These are phyloP conservation scores for Balearica regulorum DNA, from an alignment of 2,797 vertebrate genomes.

Conservation along the genomic window DNA sequence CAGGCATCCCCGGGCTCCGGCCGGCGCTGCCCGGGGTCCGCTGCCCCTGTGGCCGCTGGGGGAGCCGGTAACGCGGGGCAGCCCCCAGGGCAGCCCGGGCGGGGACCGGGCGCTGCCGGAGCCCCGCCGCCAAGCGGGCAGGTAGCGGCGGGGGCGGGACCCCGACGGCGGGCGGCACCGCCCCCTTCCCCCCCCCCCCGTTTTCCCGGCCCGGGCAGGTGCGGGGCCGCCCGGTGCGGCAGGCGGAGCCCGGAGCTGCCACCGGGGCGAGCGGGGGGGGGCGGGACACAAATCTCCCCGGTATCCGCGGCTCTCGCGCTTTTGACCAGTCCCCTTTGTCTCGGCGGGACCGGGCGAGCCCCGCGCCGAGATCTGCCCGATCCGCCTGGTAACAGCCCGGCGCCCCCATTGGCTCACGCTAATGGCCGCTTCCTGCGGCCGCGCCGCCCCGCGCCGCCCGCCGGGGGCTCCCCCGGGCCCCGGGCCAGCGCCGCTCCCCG, in stretches of 20 bases:
- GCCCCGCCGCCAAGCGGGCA: not conserved
- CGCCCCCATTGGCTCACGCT: conserved; percentile 83
- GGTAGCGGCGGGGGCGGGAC: not conserved
- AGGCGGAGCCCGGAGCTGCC: no score
- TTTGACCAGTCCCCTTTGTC: conserved; percentile 53
- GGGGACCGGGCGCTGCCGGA: not conserved
- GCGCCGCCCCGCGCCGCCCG: conserved; percentile 8
- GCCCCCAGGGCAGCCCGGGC: not conserved
- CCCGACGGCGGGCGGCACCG: not conserved
- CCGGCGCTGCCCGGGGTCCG: not conserved
- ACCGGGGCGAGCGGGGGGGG: not conserved
- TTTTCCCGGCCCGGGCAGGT: not conserved
- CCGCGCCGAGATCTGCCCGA: conserved; percentile 82
- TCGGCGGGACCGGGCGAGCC: conserved; percentile 62
- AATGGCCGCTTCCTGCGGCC: conserved; percentile 80
- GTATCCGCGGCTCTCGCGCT: conserved; percentile 22
- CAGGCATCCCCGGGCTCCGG: not conserved
- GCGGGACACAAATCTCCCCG: not conserved
- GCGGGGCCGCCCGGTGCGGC: not conserved
- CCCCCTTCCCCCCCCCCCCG: not conserved
- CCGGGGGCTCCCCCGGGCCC: not conserved
- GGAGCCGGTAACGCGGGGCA: not conserved
- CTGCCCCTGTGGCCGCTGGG: no score
- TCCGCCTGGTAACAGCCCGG: conserved; percentile 87
- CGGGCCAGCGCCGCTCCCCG: not conserved